A percentile compares a stretch with the other conserved stretches of the same genome.
These are phyloP conservation scores for Drosophila erecta DNA, from an alignment of 1,140 invertebrate species.

Conservation along the genomic window DNA sequence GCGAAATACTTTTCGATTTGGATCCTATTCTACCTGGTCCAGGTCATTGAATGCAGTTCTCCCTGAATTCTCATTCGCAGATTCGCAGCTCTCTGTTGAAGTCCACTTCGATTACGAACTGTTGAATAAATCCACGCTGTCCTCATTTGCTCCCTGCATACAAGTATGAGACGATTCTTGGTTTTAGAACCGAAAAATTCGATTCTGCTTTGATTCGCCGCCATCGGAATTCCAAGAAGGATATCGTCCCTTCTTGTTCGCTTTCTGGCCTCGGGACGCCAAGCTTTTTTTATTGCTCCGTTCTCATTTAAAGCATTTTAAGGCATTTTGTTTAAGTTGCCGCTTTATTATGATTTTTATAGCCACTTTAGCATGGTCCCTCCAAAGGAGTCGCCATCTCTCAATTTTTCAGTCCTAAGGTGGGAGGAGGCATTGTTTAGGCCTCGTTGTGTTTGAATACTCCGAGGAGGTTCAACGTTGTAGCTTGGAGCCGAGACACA, in stretches of 20 bases:
- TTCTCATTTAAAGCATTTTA: constrained; percentile 81
- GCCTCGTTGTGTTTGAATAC: constrained; percentile 58
- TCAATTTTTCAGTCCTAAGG: constrained; percentile 2
- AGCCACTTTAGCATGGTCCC: constrained; percentile 65
- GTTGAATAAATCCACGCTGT: constrained; percentile 75
- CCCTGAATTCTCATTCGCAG: too few relatives aligned
- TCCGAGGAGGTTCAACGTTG: neutral
- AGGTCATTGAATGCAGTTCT: constrained; percentile 57
- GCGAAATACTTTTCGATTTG: constrained; percentile 51
- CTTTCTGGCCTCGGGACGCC: neutral
- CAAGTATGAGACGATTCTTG: constrained; percentile 10
- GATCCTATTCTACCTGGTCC: constrained; percentile 32
- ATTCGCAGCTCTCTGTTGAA: neutral
- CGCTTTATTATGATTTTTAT: constrained; percentile 83
- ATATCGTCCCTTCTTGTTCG: constrained; percentile 47
- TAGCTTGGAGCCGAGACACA: neutral
- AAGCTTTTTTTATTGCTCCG: constrained; percentile 32
- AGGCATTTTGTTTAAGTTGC: constrained; percentile 81
- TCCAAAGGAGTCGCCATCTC: constrained; percentile 14
- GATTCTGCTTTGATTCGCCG: constrained; percentile 59
- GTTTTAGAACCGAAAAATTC: constrained; percentile 21
- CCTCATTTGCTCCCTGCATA: constrained; percentile 17
- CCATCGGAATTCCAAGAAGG: constrained; percentile 77
- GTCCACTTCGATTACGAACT: constrained; percentile 76
- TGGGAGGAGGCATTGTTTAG: constrained; percentile 15